Evolutionary conservation across 2,113 vertebrate genomes (phyloP), one percentile per base, ranked within the genome.

Genomic region (Isichthys henryi): DNA sequence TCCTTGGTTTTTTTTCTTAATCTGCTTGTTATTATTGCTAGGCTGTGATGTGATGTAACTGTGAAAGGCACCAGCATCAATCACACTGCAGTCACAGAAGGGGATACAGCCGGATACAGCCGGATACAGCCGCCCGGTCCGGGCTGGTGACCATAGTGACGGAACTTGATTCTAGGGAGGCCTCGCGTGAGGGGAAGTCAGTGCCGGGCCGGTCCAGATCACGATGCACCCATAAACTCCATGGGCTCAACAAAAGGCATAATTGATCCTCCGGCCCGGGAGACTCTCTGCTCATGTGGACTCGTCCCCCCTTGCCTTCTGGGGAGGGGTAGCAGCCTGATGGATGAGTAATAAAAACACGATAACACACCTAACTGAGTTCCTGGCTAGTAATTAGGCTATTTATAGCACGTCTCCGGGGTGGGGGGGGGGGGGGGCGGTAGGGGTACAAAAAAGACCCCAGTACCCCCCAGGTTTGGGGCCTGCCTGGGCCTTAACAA

Each of bases 171-270:
- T 83, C 56, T 43, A 10, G 23, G 48, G 17, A 27, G 49, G 27
- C 10, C 49, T 58, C 15, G 23, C 49, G 39, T 74, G 84, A 56
- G 74, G 35, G 82, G 74, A 43, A n/a, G 46, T 88, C 91, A 53
- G 19, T 46, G 89, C 89, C 50, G 46, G 85, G 35, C 46, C 74
- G 56, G 90, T 88, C 90, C 83, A 5, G 5, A 52, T 48, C 39
- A 56, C 49, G 45, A 49, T 49, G 88, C 43, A 50, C 27, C 84
- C 23, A 0, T 17, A 49, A 21, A 92, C 66, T 88, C 93, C 92
- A 91, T 92, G 92, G 93, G 93, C 56, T 27, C 39, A 17, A 74
- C 58, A 66, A 48, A 88, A 88, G 87, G 39, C 4, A n/a, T 7
- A 62, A 31, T 45, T 9, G n/a, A 56, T 83, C 43, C n/a, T 6